Evolutionary conservation across 1,140 invertebrate genomes (phyloP).

Genomic region (Meloidogyne floridensis): DNA sequence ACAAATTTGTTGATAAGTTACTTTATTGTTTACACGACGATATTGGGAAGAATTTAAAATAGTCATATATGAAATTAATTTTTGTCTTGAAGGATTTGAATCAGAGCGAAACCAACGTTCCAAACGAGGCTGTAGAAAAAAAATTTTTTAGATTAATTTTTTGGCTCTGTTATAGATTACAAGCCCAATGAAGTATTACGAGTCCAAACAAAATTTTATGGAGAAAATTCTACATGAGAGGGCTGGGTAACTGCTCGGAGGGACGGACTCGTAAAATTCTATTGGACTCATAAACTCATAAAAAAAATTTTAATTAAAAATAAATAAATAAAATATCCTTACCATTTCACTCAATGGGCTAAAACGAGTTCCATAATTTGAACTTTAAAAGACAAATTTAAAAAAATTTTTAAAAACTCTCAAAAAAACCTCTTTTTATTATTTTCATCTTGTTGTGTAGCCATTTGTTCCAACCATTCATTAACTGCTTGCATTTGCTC

Average conservation of each 20-base stretch:
- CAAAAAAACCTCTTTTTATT: constrained; percentile 31
- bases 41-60: constrained; percentile 51
- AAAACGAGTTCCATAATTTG: constrained; percentile 54
- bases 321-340: no score
- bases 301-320: no score
- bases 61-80: constrained; percentile 58
- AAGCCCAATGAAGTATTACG: no score
- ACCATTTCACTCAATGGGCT: constrained; percentile 52
- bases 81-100: constrained; percentile 55
- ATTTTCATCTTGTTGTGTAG: constrained; percentile 36
- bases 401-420: neutral
- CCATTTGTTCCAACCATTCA: constrained; percentile 52
- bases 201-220: no score
- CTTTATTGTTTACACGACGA: constrained; percentile 55
- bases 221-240: no score
- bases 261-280: no score
- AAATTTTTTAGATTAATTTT: no score
- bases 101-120: constrained; percentile 64
- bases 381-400: constrained; percentile 39
- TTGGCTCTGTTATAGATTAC: no score
- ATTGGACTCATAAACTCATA: no score
- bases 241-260: no score
- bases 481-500: constrained; percentile 48
- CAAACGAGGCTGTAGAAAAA: constrained; percentile 47
- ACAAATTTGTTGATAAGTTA: constrained; percentile 59